Evolutionary conservation across 2,797 vertebrate genomes (phyloP).

Genomic region (Epinephelus malabaricus): DNA sequence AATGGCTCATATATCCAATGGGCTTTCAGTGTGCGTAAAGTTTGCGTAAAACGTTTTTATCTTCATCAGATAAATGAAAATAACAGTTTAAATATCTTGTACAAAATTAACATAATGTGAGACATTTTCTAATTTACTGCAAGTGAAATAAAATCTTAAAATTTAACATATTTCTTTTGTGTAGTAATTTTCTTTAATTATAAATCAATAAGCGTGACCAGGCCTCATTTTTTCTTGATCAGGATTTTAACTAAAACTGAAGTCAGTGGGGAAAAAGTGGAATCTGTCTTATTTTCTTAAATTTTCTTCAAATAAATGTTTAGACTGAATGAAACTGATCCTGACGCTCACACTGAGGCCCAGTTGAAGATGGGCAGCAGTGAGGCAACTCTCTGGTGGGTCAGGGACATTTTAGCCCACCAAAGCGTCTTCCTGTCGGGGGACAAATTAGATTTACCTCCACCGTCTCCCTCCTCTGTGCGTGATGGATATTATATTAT

Average conservation of each 20-base stretch:
- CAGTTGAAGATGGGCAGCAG: conserved; percentile 48
- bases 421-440: conserved; percentile 64
- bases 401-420: conserved; percentile 59
- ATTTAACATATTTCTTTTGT: background rate
- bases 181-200: background rate
- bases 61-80: background rate
- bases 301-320: background rate
- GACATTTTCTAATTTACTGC: background rate
- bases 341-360: conserved; percentile 14
- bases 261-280: background rate
- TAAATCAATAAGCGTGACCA: background rate
- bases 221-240: background rate
- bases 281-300: too few species aligned
- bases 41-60: background rate
- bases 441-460: conserved; percentile 77
- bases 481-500: conserved; percentile 72
- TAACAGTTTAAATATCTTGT: background rate
- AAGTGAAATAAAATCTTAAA: background rate
- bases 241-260: background rate
- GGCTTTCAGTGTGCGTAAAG: background rate
- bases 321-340: background rate
- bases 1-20: background rate
- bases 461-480: conserved; percentile 65
- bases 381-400: conserved; percentile 55
- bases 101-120: background rate